Base-by-base conservation (phyloP, 2,888 invertebrate species). In the Leuctra nigra region DNA sequence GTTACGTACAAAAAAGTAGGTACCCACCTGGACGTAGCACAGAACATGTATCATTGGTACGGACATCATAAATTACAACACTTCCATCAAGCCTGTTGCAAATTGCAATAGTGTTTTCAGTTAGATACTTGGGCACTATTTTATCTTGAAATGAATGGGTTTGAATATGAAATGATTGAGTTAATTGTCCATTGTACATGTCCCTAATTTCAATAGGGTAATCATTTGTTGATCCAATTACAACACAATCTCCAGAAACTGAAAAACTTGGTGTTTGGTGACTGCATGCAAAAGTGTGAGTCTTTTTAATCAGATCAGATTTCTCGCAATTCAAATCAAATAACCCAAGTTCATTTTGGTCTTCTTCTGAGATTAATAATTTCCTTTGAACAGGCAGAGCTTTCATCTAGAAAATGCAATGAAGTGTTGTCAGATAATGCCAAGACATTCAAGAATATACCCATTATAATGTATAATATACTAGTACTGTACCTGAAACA, bases 291-390 rank as follows among this genome's bases (percentile, higher is more conserved):
- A 47, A 20, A 9, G 1, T 48, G 35, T 23, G n/a, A 14, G 14
- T 9, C 16, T 14, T 23, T 9, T 20, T 33, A 23, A 55, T 36
- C n/a, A 48, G 22, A 35, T 47, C 55, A 48, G 48, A 38, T 38
- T 54, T 16, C 25, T 36, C 48, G 6, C 48, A 50, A 29, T 39
- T 44, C 29, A 58, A 52, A 22, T 39, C 44, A 50, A 50, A 52
- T 20, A 58, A 18, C 7, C 24, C 14, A 13, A 47, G 23, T 18
- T 50, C 58, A 50, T 20, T 14, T 4, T 39, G 24, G 4, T 50
- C 24, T 52, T 39, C 38, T 36, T 58, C 50, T 4, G 58, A 58
- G 2, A 48, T 14, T 11, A 58, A 20, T n/a, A 58, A n/a, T 54
- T 35, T 58, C 9, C 39, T 24, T 23, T 25, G 13, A 29, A 35